phyloP scores from a whole-genome alignment of 2,888 invertebrate genomes.

The Opisthograptis luteolata region DNA sequence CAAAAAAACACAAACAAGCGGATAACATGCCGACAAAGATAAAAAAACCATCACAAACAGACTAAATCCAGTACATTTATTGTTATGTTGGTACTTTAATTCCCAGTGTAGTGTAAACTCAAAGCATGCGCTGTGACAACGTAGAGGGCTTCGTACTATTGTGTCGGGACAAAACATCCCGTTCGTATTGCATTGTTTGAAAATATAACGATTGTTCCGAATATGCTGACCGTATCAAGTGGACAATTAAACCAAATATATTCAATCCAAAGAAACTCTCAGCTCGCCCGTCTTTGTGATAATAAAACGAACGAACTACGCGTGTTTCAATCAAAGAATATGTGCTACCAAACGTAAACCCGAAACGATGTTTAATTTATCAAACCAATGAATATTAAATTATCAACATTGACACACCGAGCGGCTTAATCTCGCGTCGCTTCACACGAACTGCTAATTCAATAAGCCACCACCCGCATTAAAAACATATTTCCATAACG shows the following conservation, averaged over 20 bases:
- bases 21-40: conserved; percentile 72
- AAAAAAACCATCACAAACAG: conserved; percentile 67
- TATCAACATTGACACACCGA: conserved; percentile 53
- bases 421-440: conserved; percentile 68
- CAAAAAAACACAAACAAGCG: conserved; percentile 51
- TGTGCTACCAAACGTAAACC: conserved; percentile 16
- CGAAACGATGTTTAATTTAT: conserved; percentile 37
- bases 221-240: conserved; percentile 66
- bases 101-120: conserved; percentile 82
- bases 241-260: conserved; percentile 52
- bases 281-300: conserved; percentile 17
- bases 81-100: conserved; percentile 75
- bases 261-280: conserved; percentile 28
- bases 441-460: conserved; percentile 77
- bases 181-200: conserved; percentile 62
- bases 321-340: conserved; percentile 8
- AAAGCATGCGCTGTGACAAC: conserved; percentile 75
- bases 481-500: conserved; percentile 83
- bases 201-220: conserved; percentile 56
- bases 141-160: conserved; percentile 64
- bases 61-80: conserved; percentile 67
- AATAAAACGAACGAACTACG: conserved; percentile 18
- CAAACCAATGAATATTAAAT: conserved; percentile 52
- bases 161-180: conserved; percentile 57
- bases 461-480: conserved; percentile 81